Percentiles rank a stretch among this genome's conserved stretches.
Evolutionary conservation across 2,797 vertebrate species (phyloP).

Genomic region (Aphelocoma californica): DNA sequence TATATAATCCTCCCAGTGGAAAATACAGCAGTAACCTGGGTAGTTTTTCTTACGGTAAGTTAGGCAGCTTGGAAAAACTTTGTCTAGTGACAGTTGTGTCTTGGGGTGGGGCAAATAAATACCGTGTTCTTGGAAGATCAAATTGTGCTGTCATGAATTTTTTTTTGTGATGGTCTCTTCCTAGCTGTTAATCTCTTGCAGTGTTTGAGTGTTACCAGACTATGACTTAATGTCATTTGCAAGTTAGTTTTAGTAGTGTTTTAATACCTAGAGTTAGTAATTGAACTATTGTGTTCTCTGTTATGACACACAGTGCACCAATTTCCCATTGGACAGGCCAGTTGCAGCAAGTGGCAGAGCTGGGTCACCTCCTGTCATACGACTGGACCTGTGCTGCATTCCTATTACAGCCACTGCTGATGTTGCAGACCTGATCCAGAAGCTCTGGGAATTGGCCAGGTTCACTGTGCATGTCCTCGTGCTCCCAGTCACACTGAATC

Average conservation of each 20-base stretch:
- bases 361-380: not conserved
- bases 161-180: not conserved
- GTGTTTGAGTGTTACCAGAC: not conserved
- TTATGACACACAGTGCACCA: not conserved
- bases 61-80: not conserved
- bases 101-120: not conserved
- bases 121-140: not conserved
- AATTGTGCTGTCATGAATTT: not conserved
- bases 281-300: not conserved
- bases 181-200: not conserved
- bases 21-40: slow-evolving; percentile 95
- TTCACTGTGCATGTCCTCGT: not conserved
- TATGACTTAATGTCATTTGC: not conserved
- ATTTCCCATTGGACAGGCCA: not conserved
- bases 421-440: not conserved
- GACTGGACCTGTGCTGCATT: not conserved
- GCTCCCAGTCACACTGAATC: not conserved
- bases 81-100: not conserved
- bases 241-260: not conserved
- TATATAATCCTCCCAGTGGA: slow-evolving; percentile 97
- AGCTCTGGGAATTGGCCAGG: not conserved
- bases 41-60: slow-evolving; percentile 91
- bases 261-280: not conserved
- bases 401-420: not conserved
- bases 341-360: not conserved